Base-by-base conservation (phyloP, 2,888 invertebrate species). In the Aphidoletes aphidimyza region DNA sequence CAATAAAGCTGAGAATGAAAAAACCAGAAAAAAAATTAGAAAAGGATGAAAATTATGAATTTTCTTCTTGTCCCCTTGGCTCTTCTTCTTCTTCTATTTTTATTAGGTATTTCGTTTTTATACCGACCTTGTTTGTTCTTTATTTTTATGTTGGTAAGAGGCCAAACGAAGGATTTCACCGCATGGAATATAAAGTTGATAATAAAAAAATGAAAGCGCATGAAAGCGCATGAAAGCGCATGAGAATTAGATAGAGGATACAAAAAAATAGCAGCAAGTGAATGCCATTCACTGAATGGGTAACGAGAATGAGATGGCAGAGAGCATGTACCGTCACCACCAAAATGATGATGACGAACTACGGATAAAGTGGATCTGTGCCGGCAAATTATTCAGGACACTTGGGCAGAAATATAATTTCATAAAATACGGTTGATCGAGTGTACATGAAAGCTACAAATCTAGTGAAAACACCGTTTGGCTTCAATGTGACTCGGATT, bases 181-280 rank as follows among this genome's bases (percentile, higher is more conserved):
- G 54, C 54, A 54, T 54, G 26, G 54, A 54, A 54, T 54, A 54
- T 54, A 54, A 54, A 54, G 54, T 22, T 22, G 54, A 26, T 11
- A 54, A 54, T 54, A 54, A 54, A n/a, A n/a, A n/a, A 54, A 54
- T 54, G 26, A 54, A 54, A n/a, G n/a, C n/a, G n/a, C n/a, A n/a
- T n/a, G n/a, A n/a, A n/a, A n/a, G n/a, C n/a, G n/a, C n/a, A n/a
- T n/a, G 26, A 54, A 19, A 47, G 19, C 8, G 47, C 47, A 14
- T 19, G 17, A 9, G 47, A 47, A 47, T 47, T 26, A 54, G 54
- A 22, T 54, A 54, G n/a, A n/a, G 22, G 54, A 54, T 17, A 54
- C 2, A 54, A 22, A 22, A 5, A 26, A n/a, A 42, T 42, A 6
- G 14, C 42, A 42, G 6, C 6, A 42, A 42, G 6, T 9, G 42